Conservation (phyloP, 2,888 invertebrate genomes). For the Kryphioiulus occultus region DNA sequence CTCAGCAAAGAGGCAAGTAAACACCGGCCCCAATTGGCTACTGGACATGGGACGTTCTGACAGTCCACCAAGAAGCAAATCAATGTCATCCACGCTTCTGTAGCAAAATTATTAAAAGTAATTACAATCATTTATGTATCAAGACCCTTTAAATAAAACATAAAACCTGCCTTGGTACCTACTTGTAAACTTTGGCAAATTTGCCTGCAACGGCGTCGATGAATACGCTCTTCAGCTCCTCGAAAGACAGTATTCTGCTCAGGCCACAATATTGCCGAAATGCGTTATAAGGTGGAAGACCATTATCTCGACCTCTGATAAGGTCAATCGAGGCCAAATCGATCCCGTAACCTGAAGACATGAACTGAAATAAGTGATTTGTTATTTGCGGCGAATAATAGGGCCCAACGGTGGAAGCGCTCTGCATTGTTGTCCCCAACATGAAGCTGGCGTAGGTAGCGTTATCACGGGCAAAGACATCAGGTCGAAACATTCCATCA, state of each 20-base stretch:
- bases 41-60: constrained; percentile 58
- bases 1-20: constrained; percentile 60
- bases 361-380: constrained; percentile 60
- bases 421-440: constrained; percentile 78
- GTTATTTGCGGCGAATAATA: constrained; percentile 34
- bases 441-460: constrained; percentile 82
- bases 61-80: constrained; percentile 59
- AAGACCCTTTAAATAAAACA: too few species aligned
- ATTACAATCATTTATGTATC: too few species aligned
- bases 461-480: not conserved
- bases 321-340: constrained; percentile 63
- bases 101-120: not conserved
- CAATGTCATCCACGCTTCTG: constrained; percentile 59
- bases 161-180: too few species aligned
- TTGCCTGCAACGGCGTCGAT: not conserved
- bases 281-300: constrained; percentile 59
- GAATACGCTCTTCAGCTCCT: constrained; percentile 58
- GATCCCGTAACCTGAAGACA: constrained; percentile 59
- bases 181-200: constrained; percentile 16
- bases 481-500: not conserved
- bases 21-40: constrained; percentile 60
- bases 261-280: constrained; percentile 59
- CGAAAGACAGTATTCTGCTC: constrained; percentile 57
- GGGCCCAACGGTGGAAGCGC: constrained; percentile 75
- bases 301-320: constrained; percentile 62